Evolutionary conservation across 1,140 invertebrate species (phyloP).

Genomic region (Saccostrea echinata): DNA sequence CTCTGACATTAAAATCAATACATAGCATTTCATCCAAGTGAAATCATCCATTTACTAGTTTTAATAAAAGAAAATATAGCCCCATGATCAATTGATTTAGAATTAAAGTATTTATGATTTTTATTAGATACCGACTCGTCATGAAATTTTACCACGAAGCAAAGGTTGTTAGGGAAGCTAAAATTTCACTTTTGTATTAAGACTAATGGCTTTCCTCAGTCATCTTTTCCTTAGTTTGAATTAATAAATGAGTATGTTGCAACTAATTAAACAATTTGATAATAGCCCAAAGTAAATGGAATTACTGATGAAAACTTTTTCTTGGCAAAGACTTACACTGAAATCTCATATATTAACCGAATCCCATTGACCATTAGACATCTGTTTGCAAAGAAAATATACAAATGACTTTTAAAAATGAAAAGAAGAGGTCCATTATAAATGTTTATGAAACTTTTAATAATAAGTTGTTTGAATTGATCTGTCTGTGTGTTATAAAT

Average conservation of each 20-base stretch:
- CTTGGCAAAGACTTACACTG: background rate
- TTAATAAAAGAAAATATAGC: constrained; percentile 41
- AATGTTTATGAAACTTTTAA: constrained; percentile 16
- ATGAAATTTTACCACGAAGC: constrained; percentile 25
- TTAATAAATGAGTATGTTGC: constrained; percentile 37
- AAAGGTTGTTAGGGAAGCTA: constrained; percentile 31
- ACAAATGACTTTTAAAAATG: constrained; percentile 27
- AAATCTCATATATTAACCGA: background rate
- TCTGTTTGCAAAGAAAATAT: constrained; percentile 23
- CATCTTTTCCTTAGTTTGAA: constrained; percentile 24
- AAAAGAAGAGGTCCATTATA: constrained; percentile 10
- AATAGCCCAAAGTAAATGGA: constrained; percentile 15
- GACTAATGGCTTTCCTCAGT: background rate
- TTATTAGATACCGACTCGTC: constrained; percentile 28
- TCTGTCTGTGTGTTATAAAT: constrained; percentile 28
- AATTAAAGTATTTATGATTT: constrained; percentile 44
- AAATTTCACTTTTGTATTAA: constrained; percentile 35
- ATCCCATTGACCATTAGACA: constrained; percentile 31
- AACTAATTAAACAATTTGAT: constrained; percentile 28
- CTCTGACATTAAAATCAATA: constrained; percentile 40
- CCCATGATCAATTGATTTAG: constrained; percentile 45
- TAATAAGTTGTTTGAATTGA: constrained; percentile 30
- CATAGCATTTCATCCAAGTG: constrained; percentile 25
- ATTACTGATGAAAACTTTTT: constrained; percentile 10
- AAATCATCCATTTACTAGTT: constrained; percentile 30